A percentile compares a stretch with the other conserved stretches of the same genome.
Evolutionary conservation across 2,888 invertebrate species (phyloP).

Genomic region (Ormia ochracea): DNA sequence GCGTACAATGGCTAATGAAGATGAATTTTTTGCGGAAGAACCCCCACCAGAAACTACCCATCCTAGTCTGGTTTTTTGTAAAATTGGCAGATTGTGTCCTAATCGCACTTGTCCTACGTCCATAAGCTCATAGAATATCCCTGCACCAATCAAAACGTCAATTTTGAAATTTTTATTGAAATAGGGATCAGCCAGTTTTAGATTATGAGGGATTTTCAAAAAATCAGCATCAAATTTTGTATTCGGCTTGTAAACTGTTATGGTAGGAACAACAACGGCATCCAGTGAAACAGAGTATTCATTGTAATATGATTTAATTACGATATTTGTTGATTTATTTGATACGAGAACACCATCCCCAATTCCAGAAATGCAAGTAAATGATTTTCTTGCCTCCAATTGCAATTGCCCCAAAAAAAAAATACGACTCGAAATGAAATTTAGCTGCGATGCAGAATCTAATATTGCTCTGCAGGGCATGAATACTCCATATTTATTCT

Average conservation of each 20-base stretch:
- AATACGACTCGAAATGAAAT: constrained; percentile 22
- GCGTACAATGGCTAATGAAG: not conserved
- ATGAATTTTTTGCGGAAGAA: constrained; percentile 44
- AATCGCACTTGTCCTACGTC: constrained; percentile 59
- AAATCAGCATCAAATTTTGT: constrained; percentile 23
- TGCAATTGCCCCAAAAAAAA: constrained; percentile 32
- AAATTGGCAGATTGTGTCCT: constrained; percentile 39
- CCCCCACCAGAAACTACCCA: too few species aligned
- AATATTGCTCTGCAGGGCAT: constrained; percentile 29
- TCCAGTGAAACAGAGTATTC: constrained; percentile 18
- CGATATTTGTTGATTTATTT: constrained; percentile 19
- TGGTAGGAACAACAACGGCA: constrained; percentile 56
- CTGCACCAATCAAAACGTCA: constrained; percentile 59
- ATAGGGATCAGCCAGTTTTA: constrained; percentile 58
- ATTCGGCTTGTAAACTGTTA: too few species aligned
- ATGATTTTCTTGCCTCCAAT: constrained; percentile 5
- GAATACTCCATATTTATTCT: constrained; percentile 7
- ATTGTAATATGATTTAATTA: not conserved
- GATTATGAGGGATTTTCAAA: constrained; percentile 56
- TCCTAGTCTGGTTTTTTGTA: constrained; percentile 60
- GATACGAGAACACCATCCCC: constrained; percentile 26
- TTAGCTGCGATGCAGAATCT: constrained; percentile 34
- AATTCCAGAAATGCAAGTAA: constrained; percentile 35
- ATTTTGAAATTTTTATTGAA: constrained; percentile 55
- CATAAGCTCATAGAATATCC: constrained; percentile 60